phyloP scores from a whole-genome alignment of 2,888 invertebrate species.

The Lapara coniferarum region DNA sequence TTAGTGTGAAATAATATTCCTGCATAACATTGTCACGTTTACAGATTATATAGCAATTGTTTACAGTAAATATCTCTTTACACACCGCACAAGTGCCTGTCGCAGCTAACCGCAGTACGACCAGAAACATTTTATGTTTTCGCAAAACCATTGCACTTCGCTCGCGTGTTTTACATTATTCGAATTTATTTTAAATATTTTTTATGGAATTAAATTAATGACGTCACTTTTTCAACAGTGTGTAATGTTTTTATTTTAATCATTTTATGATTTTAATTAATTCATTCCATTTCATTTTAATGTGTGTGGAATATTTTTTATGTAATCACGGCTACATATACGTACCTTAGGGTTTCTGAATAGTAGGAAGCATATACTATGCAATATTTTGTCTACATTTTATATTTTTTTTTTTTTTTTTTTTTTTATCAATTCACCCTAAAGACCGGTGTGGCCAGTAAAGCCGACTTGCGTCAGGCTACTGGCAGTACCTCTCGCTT shows the following conservation, averaged over 20 bases:
- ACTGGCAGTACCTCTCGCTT: too few species aligned
- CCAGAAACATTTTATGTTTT: slow-evolving; percentile 69
- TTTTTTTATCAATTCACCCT: too few species aligned
- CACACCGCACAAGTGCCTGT: slow-evolving; percentile 19
- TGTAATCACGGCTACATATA: too few species aligned
- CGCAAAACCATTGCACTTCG: slow-evolving; percentile 53
- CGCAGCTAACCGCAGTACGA: slow-evolving; percentile 70
- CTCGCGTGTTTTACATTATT: slow-evolving; percentile 51
- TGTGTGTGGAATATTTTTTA: background rate
- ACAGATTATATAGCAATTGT: slow-evolving; percentile 29
- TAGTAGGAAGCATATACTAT: too few species aligned
- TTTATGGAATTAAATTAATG: slow-evolving; percentile 52
- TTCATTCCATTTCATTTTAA: slow-evolving; percentile 37
- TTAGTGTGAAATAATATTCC: background rate
- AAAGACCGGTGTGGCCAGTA: too few species aligned
- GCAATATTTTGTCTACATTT: too few species aligned
- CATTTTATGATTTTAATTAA: slow-evolving; percentile 5
- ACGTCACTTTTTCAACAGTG: slow-evolving; percentile 40
- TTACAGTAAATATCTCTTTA: slow-evolving; percentile 29
- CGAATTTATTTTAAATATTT: slow-evolving; percentile 55
- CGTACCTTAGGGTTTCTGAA: too few species aligned
- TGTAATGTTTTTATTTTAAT: slow-evolving; percentile 36
- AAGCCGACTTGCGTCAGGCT: too few species aligned
- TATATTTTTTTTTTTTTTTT: too few species aligned
- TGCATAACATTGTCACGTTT: background rate